A percentile compares a stretch with the other conserved stretches of the same genome.
Evolutionary conservation across 2,888 invertebrate genomes (phyloP).

Genomic region (Dryocosmus kuriphilus): DNA sequence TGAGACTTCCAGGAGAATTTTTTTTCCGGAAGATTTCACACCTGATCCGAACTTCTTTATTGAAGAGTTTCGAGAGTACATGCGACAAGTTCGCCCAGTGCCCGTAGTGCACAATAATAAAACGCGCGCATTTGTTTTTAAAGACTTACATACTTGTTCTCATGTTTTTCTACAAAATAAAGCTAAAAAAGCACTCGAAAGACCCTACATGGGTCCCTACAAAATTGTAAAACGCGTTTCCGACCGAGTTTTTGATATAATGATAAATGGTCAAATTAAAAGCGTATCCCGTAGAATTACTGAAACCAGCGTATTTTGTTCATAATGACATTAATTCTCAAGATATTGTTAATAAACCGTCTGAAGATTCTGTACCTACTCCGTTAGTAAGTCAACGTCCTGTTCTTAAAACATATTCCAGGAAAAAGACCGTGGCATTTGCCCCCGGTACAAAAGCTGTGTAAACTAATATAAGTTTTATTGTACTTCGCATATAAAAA

Average conservation of each 20-base stretch:
- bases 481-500: no score
- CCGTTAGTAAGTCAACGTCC: background rate
- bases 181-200: conserved; percentile 47
- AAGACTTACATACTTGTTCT: conserved; percentile 47
- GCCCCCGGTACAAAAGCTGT: no score
- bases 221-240: conserved; percentile 48
- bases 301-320: conserved; percentile 46
- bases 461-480: no score
- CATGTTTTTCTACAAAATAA: conserved; percentile 52
- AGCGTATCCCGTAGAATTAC: conserved; percentile 43
- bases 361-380: background rate
- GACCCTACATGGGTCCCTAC: conserved; percentile 59
- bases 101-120: no score
- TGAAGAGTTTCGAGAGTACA: no score
- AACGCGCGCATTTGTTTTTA: conserved; percentile 39
- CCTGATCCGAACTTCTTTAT: no score
- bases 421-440: no score
- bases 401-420: no score
- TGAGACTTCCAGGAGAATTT: background rate
- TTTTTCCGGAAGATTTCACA: background rate
- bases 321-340: background rate
- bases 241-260: conserved; percentile 41
- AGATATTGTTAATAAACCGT: background rate
- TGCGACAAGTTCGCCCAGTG: no score
- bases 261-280: conserved; percentile 33